A percentile compares a stretch with the other conserved stretches of the same genome.
Evolutionary conservation across 2,797 vertebrate genomes (phyloP).

Genomic region (Erethizon dorsatum): DNA sequence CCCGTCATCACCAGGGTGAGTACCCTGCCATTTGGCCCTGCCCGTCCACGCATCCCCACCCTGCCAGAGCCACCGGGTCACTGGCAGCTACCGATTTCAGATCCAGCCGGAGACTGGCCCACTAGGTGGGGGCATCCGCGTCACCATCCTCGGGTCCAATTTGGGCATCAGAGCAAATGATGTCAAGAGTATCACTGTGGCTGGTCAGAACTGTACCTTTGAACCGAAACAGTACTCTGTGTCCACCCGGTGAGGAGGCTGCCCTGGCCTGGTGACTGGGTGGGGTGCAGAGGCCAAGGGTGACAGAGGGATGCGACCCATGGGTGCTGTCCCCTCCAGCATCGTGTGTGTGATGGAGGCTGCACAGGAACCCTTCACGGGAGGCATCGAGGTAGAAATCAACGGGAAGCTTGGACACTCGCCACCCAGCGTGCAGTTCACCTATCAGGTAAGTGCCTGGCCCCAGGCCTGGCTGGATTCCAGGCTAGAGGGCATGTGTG

Average conservation of each 20-base stretch:
- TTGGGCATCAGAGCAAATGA: conserved; percentile 95
- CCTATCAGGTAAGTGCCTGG: conserved; percentile 93
- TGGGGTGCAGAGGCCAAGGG: rapidly evolving
- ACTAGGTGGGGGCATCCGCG: conserved; percentile 91
- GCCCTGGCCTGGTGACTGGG: rapidly evolving
- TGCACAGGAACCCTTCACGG: conserved; percentile 65
- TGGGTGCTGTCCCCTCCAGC: conserved; percentile 85
- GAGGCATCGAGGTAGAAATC: conserved; percentile 92
- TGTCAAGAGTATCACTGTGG: conserved; percentile 93
- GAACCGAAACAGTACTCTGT: conserved; percentile 94
- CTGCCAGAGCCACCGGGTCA: neutral
- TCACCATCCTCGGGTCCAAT: conserved; percentile 97
- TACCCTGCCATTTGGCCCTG: rapidly evolving
- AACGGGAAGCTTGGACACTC: conserved; percentile 93
- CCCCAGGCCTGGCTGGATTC: too few species aligned
- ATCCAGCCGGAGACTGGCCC: conserved; percentile 95
- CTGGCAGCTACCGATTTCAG: conserved; percentile 86
- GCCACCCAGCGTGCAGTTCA: conserved; percentile 89
- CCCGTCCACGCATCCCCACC: rapidly evolving
- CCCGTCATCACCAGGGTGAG: conserved; percentile 94
- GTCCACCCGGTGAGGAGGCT: conserved; percentile 94
- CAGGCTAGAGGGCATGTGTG: rapidly evolving
- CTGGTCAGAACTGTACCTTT: conserved; percentile 92
- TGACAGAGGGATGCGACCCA: too few species aligned
- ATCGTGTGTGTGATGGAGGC: conserved; percentile 94